phyloP scores from a whole-genome alignment of 2,113 vertebrate genomes.

The Numida meleagris region DNA sequence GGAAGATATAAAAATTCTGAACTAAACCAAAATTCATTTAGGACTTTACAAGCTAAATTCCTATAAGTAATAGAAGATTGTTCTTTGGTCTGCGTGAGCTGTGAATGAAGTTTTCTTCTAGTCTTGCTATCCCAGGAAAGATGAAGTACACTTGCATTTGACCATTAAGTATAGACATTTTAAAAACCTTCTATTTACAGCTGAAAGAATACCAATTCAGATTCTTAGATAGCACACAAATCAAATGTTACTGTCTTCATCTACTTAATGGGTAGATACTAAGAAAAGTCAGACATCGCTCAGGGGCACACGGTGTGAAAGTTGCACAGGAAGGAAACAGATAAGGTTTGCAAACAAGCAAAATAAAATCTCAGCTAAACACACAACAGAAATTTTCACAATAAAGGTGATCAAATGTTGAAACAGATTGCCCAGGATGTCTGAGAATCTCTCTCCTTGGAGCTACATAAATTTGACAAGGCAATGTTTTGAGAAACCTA shows the following conservation, averaged over 20 bases:
- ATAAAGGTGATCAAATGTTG: neutral
- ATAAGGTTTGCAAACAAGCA: neutral
- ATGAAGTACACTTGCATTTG: rapidly evolving
- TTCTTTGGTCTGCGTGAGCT: neutral
- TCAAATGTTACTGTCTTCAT: neutral
- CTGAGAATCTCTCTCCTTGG: neutral
- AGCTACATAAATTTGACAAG: neutral
- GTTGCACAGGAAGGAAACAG: neutral
- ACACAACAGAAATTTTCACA: neutral
- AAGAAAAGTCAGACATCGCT: neutral
- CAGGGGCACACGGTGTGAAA: neutral
- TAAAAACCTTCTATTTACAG: neutral
- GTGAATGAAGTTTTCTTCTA: neutral
- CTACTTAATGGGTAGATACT: neutral
- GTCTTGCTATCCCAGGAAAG: neutral
- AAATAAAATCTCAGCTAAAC: neutral
- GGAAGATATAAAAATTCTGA: neutral
- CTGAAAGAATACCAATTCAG: neutral
- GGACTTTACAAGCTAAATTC: neutral
- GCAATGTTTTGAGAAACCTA: neutral
- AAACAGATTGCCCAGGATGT: neutral
- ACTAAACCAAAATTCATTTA: neutral
- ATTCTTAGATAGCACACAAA: neutral
- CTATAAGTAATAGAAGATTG: neutral
- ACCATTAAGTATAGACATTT: neutral